Evolutionary conservation across 2,888 invertebrate species (phyloP).

Genomic region (Odontocerum albicorne): DNA sequence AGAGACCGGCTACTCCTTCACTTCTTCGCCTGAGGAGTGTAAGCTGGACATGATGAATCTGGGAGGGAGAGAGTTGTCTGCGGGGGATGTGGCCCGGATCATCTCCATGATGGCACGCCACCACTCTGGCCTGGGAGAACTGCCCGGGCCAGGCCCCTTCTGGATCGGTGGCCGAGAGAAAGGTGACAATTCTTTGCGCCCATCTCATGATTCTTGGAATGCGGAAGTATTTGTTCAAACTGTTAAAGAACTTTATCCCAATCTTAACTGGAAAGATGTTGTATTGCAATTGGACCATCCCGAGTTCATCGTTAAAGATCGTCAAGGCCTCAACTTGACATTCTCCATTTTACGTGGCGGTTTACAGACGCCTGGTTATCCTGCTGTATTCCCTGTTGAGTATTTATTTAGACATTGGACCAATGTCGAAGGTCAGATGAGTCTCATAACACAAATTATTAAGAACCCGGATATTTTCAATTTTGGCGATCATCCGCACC

Average conservation of each 20-base stretch:
- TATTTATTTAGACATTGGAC: constrained; percentile 90
- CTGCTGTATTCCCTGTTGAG: constrained; percentile 81
- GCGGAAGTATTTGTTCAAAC: constrained; percentile 91
- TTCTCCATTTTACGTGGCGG: constrained; percentile 82
- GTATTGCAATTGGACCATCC: constrained; percentile 88
- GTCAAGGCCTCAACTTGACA: constrained; percentile 80
- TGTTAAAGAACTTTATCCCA: constrained; percentile 85
- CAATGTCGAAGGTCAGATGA: constrained; percentile 90
- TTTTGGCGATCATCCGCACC: constrained; percentile 89
- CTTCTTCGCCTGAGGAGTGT: constrained; percentile 83
- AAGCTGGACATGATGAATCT: constrained; percentile 81
- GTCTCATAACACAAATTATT: constrained; percentile 81
- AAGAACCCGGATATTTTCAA: constrained; percentile 93
- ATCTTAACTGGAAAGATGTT: constrained; percentile 91
- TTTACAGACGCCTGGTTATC: constrained; percentile 71
- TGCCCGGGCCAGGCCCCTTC: constrained; percentile 71
- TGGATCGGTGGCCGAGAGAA: constrained; percentile 58
- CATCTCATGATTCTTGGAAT: constrained; percentile 75
- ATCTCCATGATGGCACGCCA: constrained; percentile 86
- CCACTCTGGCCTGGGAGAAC: constrained; percentile 59
- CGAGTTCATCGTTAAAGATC: constrained; percentile 86
- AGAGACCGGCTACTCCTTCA: constrained; percentile 91
- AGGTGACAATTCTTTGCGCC: constrained; percentile 55
- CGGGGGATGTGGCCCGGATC: constrained; percentile 82
- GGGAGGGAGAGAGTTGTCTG: constrained; percentile 78